Conservation (phyloP, 1,140 invertebrate genomes). For the Hylaeus volcanicus region DNA sequence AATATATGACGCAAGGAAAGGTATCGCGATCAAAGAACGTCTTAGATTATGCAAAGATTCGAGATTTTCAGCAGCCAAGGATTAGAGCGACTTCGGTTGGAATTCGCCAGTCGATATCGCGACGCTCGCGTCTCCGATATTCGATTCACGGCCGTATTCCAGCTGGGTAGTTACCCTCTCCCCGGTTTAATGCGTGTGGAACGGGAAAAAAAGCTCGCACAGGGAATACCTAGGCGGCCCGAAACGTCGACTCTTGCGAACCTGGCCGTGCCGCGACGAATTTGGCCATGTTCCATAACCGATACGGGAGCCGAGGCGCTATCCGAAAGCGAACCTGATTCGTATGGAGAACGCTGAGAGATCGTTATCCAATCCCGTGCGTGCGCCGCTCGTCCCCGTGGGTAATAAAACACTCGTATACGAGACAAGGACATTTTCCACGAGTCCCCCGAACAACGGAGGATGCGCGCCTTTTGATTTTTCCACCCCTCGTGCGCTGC, state of each 20-base stretch:
- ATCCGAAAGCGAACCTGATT: conserved; percentile 24
- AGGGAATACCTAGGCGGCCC: neutral
- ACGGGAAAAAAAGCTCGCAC: conserved; percentile 14
- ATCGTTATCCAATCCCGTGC: conserved; percentile 55
- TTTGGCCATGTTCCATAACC: conserved; percentile 49
- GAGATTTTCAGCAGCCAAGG: neutral
- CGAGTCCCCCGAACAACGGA: conserved; percentile 27
- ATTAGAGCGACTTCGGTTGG: neutral
- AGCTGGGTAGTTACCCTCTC: too few species aligned
- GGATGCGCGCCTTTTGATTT: conserved; percentile 46
- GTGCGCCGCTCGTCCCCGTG: conserved; percentile 40
- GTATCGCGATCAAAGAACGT: too few species aligned
- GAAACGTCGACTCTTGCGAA: neutral
- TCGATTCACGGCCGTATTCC: neutral
- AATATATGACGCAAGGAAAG: too few species aligned
- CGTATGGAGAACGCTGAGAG: conserved; percentile 22
- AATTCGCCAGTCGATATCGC: conserved; percentile 3
- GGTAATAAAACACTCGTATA: conserved; percentile 74
- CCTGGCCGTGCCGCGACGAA: conserved; percentile 15
- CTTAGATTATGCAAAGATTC: too few species aligned
- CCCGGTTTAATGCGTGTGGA: neutral
- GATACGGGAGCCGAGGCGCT: conserved; percentile 20
- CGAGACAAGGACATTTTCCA: conserved; percentile 38
- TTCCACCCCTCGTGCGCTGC: conserved; percentile 56
- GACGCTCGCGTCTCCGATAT: neutral